These are phyloP conservation scores for Rotaria magnacalcarata DNA, from an alignment of 2,888 invertebrate species.

Conservation along the genomic window DNA sequence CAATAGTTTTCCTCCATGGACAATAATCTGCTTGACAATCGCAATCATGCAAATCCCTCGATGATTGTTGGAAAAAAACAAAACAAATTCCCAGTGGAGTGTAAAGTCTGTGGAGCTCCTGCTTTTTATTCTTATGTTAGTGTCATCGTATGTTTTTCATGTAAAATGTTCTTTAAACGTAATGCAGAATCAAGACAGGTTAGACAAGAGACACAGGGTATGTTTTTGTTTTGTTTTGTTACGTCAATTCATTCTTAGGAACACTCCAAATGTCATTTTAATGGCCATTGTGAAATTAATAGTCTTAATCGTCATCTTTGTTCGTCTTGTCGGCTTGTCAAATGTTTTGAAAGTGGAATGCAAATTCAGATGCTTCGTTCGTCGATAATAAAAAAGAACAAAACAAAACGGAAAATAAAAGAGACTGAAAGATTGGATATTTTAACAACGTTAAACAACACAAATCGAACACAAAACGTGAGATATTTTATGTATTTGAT, in stretches of 20 bases:
- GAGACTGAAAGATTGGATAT: too few species aligned
- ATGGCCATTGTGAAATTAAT: neutral
- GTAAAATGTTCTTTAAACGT: neutral
- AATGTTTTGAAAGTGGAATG: slow-evolving; percentile 2
- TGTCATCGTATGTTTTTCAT: neutral
- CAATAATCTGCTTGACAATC: too few species aligned
- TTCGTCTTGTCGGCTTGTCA: neutral
- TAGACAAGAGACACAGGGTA: neutral
- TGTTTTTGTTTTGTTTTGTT: neutral
- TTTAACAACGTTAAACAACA: too few species aligned
- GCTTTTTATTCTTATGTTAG: neutral
- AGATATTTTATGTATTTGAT: too few species aligned
- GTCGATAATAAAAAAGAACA: neutral
- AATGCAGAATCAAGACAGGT: neutral
- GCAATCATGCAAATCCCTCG: too few species aligned
- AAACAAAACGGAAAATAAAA: neutral
- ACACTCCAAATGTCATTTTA: neutral
- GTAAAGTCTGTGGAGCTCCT: neutral
- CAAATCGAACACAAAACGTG: too few species aligned
- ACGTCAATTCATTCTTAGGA: neutral
- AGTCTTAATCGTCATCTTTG: neutral
- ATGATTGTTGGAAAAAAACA: neutral
- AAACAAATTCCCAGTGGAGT: neutral
- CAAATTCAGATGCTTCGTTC: neutral
- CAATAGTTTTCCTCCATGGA: too few species aligned